These are phyloP conservation scores for Calephelis nemesis DNA, from an alignment of 1,140 invertebrate genomes.

Conservation along the genomic window DNA sequence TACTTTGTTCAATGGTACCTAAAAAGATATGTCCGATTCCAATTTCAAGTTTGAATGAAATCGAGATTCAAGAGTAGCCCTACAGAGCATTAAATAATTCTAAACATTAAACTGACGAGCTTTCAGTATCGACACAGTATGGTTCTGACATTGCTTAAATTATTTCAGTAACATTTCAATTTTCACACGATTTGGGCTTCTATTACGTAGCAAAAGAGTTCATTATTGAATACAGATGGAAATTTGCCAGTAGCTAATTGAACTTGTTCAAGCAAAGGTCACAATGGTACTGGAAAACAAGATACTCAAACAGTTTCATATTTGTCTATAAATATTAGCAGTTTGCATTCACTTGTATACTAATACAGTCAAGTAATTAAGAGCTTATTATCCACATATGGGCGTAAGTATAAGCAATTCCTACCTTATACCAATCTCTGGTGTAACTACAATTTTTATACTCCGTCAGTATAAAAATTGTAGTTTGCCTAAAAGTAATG, in stretches of 20 bases:
- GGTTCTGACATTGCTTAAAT: constrained; percentile 13
- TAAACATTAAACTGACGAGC: constrained; percentile 1
- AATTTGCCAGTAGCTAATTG: constrained; percentile 27
- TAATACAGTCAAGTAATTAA: no score
- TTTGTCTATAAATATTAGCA: constrained; percentile 11
- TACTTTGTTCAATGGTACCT: no score
- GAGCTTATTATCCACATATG: no score
- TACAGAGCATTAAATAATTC: neutral
- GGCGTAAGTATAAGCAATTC: no score
- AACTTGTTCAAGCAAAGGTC: constrained; percentile 28
- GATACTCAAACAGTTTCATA: constrained; percentile 26
- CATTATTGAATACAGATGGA: constrained; percentile 17
- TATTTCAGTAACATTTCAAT: constrained; percentile 5
- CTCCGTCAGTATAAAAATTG: no score
- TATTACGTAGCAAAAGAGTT: constrained; percentile 18
- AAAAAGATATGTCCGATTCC: no score
- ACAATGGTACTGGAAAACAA: constrained; percentile 25
- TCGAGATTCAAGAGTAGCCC: no score
- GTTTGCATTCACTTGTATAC: neutral
- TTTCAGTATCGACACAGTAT: constrained; percentile 1
- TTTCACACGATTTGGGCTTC: constrained; percentile 18
- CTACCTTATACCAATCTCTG: no score
- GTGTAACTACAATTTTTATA: no score
- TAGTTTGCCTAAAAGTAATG: no score
- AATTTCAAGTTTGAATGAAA: no score